Evolutionary conservation across 2,797 vertebrate species (phyloP), one percentile per base, ranked within the genome.

Genomic region (Hippopotamyrus pictus): DNA sequence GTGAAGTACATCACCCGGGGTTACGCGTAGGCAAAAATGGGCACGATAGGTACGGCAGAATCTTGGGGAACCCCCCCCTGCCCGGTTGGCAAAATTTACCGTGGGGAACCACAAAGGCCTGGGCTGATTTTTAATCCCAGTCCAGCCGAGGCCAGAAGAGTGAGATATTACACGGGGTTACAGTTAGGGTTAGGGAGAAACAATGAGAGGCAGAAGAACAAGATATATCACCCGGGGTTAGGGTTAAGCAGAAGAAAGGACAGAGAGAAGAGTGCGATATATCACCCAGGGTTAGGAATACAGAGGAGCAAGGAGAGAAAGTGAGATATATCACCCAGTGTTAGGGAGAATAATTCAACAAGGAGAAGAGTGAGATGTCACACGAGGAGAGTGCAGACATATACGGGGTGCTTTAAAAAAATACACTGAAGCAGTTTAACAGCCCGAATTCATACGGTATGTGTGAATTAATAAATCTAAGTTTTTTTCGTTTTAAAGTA

Each of bases 101-200:
- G 59, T 65, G 59, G 22, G 22, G 59, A 11, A 65, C 59, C 59
- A 25, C 59, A 65, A 65, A 65, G n/a, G 57, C 57, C 57, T 59
- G 57, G 57, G n/a, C 57, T 7, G n/a, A 59, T 59, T 59, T 59
- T 59, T 59, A 59, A 59, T 59, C 92, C 54, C 54, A 59, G 19
- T 59, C 54, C 54, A 59, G 59, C 22, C 22, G n/a, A 65, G 59
- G 22, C 22, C 62, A 65, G 25, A 65, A 65, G 22, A 65, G 22
- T 65, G 62, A 29, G 22, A 65, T 29, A 29, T 29, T 65, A 65
- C 22, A 65, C 25, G 62, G 62, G 62, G 62, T 65, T 65, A 65
- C 62, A 11, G 62, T 65, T 65, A 29, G 22, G 62, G 25, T 65
- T 29, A 65, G 62, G 9, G 62, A 29, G 62, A 65, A 65, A 65